These are phyloP conservation scores for Tenthredo amoena DNA, from an alignment of 2,888 invertebrate genomes.

Conservation along the genomic window DNA sequence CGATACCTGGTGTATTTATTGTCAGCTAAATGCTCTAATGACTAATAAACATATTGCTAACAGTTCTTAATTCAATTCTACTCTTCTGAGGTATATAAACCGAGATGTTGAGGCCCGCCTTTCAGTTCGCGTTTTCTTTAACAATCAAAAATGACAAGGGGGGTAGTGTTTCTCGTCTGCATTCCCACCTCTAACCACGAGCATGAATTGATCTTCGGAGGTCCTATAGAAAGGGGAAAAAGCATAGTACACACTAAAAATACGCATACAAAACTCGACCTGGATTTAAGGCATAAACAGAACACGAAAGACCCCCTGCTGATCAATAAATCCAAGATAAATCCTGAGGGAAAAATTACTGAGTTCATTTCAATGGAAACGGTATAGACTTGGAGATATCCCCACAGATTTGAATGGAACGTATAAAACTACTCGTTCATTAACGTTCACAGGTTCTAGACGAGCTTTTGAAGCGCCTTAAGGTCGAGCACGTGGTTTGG, in stretches of 20 bases:
- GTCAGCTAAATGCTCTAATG: not conserved
- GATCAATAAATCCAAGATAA: constrained; percentile 77
- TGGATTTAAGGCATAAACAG: constrained; percentile 78
- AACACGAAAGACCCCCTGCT: constrained; percentile 78
- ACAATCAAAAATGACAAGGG: constrained; percentile 73
- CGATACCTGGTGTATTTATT: not conserved
- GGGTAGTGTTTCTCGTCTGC: constrained; percentile 85
- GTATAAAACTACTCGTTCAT: not conserved
- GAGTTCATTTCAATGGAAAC: constrained; percentile 85
- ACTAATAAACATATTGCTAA: constrained; percentile 22
- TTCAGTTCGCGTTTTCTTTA: not conserved
- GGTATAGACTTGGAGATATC: constrained; percentile 70
- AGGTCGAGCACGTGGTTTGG: constrained; percentile 87
- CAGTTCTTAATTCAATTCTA: not conserved
- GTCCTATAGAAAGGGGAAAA: constrained; percentile 57
- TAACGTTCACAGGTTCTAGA: constrained; percentile 81
- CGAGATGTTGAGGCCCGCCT: not conserved
- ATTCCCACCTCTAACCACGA: constrained; percentile 86
- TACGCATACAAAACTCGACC: constrained; percentile 70
- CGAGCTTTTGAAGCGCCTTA: constrained; percentile 83
- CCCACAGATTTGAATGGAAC: not conserved
- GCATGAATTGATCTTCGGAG: constrained; percentile 81
- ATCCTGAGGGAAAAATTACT: constrained; percentile 68
- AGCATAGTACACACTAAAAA: not conserved
- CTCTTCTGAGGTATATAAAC: constrained; percentile 12